Conservation (phyloP, 2,797 vertebrate species). For the Alcedo atthis region DNA sequence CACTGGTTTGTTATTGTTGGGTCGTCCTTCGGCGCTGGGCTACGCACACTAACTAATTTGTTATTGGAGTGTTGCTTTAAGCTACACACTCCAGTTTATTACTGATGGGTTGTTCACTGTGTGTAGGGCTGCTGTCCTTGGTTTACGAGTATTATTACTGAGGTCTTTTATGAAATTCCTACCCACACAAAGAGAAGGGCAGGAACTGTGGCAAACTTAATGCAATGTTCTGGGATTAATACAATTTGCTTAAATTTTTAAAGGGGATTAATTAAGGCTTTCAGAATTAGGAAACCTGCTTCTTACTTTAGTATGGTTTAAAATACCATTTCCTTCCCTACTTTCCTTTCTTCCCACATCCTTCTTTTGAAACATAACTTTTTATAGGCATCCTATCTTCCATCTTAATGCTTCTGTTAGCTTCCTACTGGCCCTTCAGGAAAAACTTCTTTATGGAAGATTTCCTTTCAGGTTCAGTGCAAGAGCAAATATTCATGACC, state of each 20-base stretch:
- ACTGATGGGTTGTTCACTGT: constrained; percentile 26
- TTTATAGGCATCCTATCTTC: constrained; percentile 66
- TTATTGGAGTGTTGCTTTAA: constrained; percentile 57
- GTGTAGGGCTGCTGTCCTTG: constrained; percentile 33
- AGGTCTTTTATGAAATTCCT: constrained; percentile 52
- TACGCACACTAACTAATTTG: constrained; percentile 56
- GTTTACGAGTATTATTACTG: constrained; percentile 20
- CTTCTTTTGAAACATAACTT: constrained; percentile 56
- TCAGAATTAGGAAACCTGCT: constrained; percentile 37
- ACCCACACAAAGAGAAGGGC: constrained; percentile 28
- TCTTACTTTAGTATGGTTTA: constrained; percentile 35
- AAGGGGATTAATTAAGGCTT: constrained; percentile 39
- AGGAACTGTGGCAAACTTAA: constrained; percentile 44
- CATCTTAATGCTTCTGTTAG: constrained; percentile 41
- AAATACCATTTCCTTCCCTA: constrained; percentile 66
- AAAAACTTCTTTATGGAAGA: constrained; percentile 63
- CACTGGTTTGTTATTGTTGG: constrained; percentile 74
- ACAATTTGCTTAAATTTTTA: background rate
- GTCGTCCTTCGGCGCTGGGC: constrained; percentile 37
- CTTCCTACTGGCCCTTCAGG: constrained; percentile 29
- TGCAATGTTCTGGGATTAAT: constrained; percentile 32
- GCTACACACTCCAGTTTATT: constrained; percentile 41
- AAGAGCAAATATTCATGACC: constrained; percentile 16
- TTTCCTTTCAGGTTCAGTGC: constrained; percentile 46
- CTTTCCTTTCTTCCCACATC: constrained; percentile 60